Evolutionary conservation across 2,888 invertebrate species (phyloP).

Genomic region (Acanthoscelides obtectus): DNA sequence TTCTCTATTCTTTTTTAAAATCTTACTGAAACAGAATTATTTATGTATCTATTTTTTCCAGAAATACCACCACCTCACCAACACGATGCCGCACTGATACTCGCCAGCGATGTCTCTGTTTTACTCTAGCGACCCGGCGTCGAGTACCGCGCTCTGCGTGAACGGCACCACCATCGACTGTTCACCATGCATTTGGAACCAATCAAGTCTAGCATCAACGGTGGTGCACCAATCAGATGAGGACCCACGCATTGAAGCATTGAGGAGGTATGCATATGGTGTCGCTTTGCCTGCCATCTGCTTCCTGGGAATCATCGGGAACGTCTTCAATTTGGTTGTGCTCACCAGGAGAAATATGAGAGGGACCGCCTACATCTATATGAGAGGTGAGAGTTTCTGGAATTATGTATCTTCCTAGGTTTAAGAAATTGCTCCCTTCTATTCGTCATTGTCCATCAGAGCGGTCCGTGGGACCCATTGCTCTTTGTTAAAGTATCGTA

Average conservation of each 20-base stretch:
- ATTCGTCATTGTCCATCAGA: too few relatives aligned
- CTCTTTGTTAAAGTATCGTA: too few relatives aligned
- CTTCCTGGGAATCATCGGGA: constrained; percentile 69
- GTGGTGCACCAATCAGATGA: constrained; percentile 34
- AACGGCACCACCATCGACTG: constrained; percentile 38
- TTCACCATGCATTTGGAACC: constrained; percentile 37
- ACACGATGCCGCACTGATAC: constrained; percentile 10
- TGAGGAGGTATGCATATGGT: constrained; percentile 61
- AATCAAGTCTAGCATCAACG: constrained; percentile 13
- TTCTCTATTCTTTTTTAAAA: too few relatives aligned
- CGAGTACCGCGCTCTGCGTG: constrained; percentile 33
- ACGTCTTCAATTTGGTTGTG: constrained; percentile 72
- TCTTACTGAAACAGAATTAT: too few relatives aligned
- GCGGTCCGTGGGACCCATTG: too few relatives aligned
- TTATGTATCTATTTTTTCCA: not conserved
- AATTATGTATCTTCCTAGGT: not conserved
- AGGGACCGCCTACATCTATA: constrained; percentile 75
- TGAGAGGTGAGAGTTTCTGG: constrained; percentile 56
- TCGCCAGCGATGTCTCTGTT: constrained; percentile 39
- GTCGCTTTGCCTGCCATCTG: constrained; percentile 66
- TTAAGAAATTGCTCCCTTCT: too few relatives aligned
- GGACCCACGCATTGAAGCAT: constrained; percentile 56
- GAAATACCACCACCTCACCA: not conserved
- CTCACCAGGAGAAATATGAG: constrained; percentile 72
- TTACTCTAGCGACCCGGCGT: constrained; percentile 43